Base-by-base conservation (phyloP, 2,797 vertebrate species). In the Parauchenoglanis ngamensis region DNA sequence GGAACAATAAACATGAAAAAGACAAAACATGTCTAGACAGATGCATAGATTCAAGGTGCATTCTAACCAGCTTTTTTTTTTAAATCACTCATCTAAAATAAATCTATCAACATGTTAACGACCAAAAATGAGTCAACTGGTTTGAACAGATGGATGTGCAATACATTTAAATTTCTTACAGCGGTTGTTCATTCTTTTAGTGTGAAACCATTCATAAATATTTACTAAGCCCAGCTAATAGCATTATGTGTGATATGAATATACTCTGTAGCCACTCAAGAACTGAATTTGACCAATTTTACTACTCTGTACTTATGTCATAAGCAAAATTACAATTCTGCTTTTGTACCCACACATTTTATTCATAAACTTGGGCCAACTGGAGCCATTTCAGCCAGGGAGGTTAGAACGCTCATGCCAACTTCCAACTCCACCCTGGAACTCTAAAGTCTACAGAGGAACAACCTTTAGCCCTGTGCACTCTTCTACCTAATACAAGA, bases 371-470 rank as follows among this genome's bases (percentile, higher is more conserved):
- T 52, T 49, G 35, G 35, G 28, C 28, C 57, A 82, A 82, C 54
- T 67, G 6, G 10, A 56, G 46, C 17, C 52, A 67, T 83, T 83
- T 83, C 8, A 67, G 80, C 40, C 57, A 84, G 40, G 40, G 78
- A 82, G 70, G 63, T 77, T 82, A 44, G 61, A 52, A 57, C 19
- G 0, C 13, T 67, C 35, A 19, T 68, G 46, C 70, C 86, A 73
- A 76, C 28, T 13, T 52, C 31, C 31, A 87, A 67, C 80, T 54
- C 73, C 73, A 78, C 81, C 86, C 49, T 31, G n/a, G 68, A 67
- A 49, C 25, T 80, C 52, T 25, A 54, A 77, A 77, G 35, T n/a
- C 49, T 4, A 67, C 59, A 52, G 25, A 84, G 52, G 3, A 19
- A 70, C 44, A 76, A 35, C 25, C 61, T 87, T 25, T 28, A 72